Evolutionary conservation across 2,797 vertebrate species (phyloP).

Genomic region (Menidia menidia): DNA sequence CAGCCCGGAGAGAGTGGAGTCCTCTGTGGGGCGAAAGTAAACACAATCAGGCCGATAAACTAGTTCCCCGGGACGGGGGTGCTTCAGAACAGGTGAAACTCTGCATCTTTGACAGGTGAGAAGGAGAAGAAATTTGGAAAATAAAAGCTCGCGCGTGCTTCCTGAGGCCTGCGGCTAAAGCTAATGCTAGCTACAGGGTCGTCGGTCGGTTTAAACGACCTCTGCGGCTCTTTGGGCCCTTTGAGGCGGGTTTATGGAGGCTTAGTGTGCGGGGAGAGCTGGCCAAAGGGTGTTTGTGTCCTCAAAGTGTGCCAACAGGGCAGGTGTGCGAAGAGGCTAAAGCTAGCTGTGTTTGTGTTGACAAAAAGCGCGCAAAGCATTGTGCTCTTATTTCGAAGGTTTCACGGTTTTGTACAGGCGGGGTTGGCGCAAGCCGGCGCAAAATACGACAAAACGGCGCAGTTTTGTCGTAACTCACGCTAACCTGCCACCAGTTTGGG

Average conservation of each 20-base stretch:
- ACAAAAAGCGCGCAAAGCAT: constrained; percentile 73
- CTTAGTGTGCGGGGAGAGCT: rapidly evolving
- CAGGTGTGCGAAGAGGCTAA: rapidly evolving
- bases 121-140: constrained; percentile 68
- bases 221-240: rapidly evolving
- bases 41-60: not conserved
- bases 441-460: not conserved
- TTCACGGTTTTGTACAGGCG: constrained; percentile 61
- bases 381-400: constrained; percentile 87
- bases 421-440: constrained; percentile 41
- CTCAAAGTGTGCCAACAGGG: rapidly evolving
- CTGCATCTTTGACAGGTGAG: constrained; percentile 47
- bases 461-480: not conserved
- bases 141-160: constrained; percentile 84
- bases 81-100: not conserved
- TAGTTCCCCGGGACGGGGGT: not conserved
- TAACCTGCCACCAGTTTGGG: rapidly evolving
- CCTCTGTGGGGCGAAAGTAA: not conserved
- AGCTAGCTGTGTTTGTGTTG: constrained; percentile 33
- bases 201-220: constrained; percentile 9
- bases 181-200: constrained; percentile 61
- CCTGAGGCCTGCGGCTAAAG: constrained; percentile 59
- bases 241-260: rapidly evolving
- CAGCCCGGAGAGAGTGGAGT: constrained; percentile 12
- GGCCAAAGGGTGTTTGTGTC: rapidly evolving